Percentiles rank a stretch among this genome's conserved stretches.
Evolutionary conservation across 2,797 vertebrate species (phyloP).

Genomic region (Salmo trutta): DNA sequence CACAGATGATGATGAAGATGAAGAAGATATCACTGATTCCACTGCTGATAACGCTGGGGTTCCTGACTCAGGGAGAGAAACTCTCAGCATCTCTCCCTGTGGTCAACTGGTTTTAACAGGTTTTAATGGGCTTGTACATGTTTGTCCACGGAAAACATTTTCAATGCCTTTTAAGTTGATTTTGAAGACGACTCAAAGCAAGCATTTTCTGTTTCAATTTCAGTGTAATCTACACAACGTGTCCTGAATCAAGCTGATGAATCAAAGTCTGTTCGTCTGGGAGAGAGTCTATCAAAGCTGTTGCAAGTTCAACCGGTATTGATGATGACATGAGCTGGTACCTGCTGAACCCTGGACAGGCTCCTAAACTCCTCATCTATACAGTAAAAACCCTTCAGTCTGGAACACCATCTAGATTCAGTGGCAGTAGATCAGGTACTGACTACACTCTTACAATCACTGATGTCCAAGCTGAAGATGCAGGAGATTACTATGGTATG

Average conservation of each 20-base stretch:
- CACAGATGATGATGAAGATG: background rate
- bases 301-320: slow-evolving; percentile 33
- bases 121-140: too few species aligned
- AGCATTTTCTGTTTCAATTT: too few species aligned
- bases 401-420: too few species aligned
- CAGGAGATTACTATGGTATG: too few species aligned
- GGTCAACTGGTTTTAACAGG: background rate
- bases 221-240: background rate
- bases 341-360: slow-evolving; percentile 34
- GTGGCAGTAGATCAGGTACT: too few species aligned
- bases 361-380: slow-evolving; percentile 52
- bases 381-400: too few species aligned
- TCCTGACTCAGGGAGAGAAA: too few species aligned
- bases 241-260: background rate
- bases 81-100: background rate
- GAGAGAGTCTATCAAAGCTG: slow-evolving; percentile 41
- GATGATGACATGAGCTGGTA: fast-evolving
- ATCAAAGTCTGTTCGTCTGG: slow-evolving; percentile 32
- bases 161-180: too few species aligned
- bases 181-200: too few species aligned
- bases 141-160: too few species aligned
- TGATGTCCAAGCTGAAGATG: too few species aligned
- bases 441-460: too few species aligned
- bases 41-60: background rate
- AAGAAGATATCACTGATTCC: background rate